These are phyloP conservation scores for Acanthurus lineatus DNA, from an alignment of 2,797 vertebrate genomes.

Conservation along the genomic window DNA sequence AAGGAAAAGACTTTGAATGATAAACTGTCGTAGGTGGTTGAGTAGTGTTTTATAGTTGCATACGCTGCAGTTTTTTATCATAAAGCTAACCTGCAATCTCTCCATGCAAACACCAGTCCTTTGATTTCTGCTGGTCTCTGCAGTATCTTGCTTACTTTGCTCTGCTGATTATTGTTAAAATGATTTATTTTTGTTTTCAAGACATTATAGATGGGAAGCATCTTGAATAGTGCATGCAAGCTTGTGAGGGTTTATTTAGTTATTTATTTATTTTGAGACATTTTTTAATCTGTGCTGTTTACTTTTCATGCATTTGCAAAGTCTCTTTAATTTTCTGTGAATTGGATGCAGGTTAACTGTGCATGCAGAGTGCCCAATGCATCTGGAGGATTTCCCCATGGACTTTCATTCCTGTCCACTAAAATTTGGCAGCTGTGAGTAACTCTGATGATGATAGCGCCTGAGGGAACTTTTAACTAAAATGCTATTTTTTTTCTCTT, in stretches of 20 bases:
- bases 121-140: slow-evolving; percentile 37
- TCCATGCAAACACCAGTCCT: slow-evolving; percentile 3
- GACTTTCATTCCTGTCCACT: slow-evolving; percentile 98
- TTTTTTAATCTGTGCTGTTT: slow-evolving; percentile 67
- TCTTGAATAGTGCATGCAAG: slow-evolving; percentile 68
- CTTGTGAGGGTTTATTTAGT: slow-evolving; percentile 1
- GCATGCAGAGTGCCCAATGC: slow-evolving; percentile 99
- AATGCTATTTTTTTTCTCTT: slow-evolving; percentile 48
- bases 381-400: slow-evolving; percentile 99
- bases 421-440: slow-evolving; percentile 99
- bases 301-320: slow-evolving; percentile 69
- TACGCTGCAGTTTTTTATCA: slow-evolving; percentile 34
- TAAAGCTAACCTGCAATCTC: slow-evolving; percentile 12
- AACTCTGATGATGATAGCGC: slow-evolving; percentile 70
- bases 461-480: slow-evolving; percentile 54
- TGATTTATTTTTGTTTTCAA: slow-evolving; percentile 55
- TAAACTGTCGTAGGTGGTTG: not conserved
- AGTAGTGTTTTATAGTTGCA: slow-evolving; percentile 19
- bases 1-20: slow-evolving; percentile 26
- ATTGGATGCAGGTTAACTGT: slow-evolving; percentile 94
- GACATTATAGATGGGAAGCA: slow-evolving; percentile 59
- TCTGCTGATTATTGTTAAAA: slow-evolving; percentile 48
- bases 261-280: slow-evolving; percentile 17
- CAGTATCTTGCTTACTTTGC: slow-evolving; percentile 51
- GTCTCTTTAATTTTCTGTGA: slow-evolving; percentile 69